Base-by-base conservation (phyloP, 2,797 vertebrate species). In the Hippopotamyrus pictus region DNA sequence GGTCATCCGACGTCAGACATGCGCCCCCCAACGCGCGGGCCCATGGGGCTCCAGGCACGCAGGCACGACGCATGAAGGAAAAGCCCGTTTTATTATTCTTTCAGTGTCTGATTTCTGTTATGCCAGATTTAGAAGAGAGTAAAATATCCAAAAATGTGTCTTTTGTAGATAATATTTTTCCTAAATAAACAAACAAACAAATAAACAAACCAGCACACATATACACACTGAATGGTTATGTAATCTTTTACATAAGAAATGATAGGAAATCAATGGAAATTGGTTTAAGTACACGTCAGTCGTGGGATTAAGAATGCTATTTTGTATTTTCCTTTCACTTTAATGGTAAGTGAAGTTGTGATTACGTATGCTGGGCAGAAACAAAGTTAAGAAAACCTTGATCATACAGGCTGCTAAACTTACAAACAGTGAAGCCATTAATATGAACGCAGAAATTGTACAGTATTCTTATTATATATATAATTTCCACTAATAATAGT, bases 1-100 rank as follows among this genome's bases (percentile, higher is more conserved):
- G 90, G 87, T 88, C 88, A 73, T 53, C 57, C 51, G 9, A 83
- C 87, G 88, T 88, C 91, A 91, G 83, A 88, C 86, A 19, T 69
- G 48, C 88, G n/a, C 87, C 57, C 54, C 82, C 48, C 59, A 29
- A 33, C 4, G 53, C 19, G 69, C 57, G 83, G 46, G 88, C 84
- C 48, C 65, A 17, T 89, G 84, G 46, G 54, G 50, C 84, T 73
- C 69, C 69, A 73, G 12, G 69, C 69, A 17, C 69, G 69, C 69
- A 37, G 33, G 25, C 76, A 89, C 84, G 88, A 86, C 22, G 25
- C 33, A 59, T 86, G 59, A 79, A 51, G 57, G 59, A 79, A 51
- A 25, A 25, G 44, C 76, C 85, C 59, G 65, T 84, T 65, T 69
- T 7, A 46, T 82, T 46, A 46, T 46, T 46, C 2, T n/a, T 82